Evolutionary conservation across 92 coral and sea anemone genomes (phyloP), one percentile per base, ranked within the genome.

Genomic region (Pocillopora grandis): DNA sequence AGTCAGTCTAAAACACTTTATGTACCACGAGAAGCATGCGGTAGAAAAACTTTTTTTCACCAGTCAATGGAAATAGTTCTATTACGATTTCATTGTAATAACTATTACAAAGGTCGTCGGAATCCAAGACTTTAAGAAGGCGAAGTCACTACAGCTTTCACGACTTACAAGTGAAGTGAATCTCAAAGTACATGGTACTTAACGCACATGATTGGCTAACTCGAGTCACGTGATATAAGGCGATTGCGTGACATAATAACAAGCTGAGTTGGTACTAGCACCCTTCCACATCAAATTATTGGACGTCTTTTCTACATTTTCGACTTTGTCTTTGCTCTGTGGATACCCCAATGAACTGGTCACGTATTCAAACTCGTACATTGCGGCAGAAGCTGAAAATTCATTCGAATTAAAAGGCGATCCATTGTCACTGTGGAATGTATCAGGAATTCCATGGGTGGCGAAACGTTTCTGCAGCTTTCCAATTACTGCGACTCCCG

Each of bases 311-410:
- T 85, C 78, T 9, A 83, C 79, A 77, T 80, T 85, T 58, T 89
- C 89, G 1, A 80, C 86, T 75, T 81, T 75, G 5, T 87, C 89
- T 18, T 88, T 82, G 70, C 92, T 85, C 27, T 80, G 77, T 16
- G 81, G 93, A 15, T 89, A 81, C 58, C 77, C 76, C 55, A 73
- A 88, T n/a, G 86, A 87, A 66, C 93, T 87, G 71, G 81, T 87
- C 15, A 78, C 61, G 36, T 76, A 85, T 21, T 86, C 87, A 66
- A 89, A 89, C 74, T 81, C 87, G 65, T 80, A 85, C 73, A 66
- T 70, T 55, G 56, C 64, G 60, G 80, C 76, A 70, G 85, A 89
- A 12, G 72, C 67, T 37, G 78, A 23, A 49, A 89, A 85, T 70
- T 81, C 84, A 7, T 17, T 49, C 3, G 84, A 77, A 37, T 61